Conservation (phyloP, 1,140 invertebrate species). For the Diachasmimorpha longicaudata region DNA sequence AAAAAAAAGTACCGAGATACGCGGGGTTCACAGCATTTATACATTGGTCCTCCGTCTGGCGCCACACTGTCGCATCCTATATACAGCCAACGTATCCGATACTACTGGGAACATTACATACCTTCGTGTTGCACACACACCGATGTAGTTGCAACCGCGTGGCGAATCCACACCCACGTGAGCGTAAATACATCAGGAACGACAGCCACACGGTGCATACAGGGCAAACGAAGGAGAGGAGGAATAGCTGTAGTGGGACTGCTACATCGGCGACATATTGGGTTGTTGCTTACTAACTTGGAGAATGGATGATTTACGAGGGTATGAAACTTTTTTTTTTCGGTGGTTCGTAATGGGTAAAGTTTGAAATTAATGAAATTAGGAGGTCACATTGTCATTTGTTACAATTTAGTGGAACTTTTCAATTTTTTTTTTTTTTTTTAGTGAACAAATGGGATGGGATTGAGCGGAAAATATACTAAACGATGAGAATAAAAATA, state of each 20-base stretch:
- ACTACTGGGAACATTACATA: neutral
- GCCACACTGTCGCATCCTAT: conserved; percentile 21
- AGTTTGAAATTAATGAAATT: too few relatives aligned
- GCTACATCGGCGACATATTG: neutral
- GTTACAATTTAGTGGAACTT: too few relatives aligned
- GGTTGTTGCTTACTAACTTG: neutral
- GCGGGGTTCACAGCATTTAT: neutral
- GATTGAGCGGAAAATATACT: too few relatives aligned
- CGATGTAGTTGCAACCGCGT: neutral
- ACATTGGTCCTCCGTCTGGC: neutral
- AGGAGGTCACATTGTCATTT: too few relatives aligned
- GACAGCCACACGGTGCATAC: neutral
- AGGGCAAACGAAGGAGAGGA: neutral
- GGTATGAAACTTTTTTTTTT: neutral
- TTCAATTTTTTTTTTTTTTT: too few relatives aligned
- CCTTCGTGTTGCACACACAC: neutral
- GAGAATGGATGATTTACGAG: neutral
- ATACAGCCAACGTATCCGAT: conserved; percentile 13
- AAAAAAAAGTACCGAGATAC: neutral
- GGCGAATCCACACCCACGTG: neutral
- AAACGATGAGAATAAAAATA: too few relatives aligned
- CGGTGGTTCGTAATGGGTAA: neutral
- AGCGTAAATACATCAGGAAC: neutral
- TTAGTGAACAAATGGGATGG: too few relatives aligned
- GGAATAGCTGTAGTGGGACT: neutral